Percentiles rank a stretch among this genome's conserved stretches.
Evolutionary conservation across 1,140 invertebrate genomes (phyloP).

Genomic region (Euura lappo): DNA sequence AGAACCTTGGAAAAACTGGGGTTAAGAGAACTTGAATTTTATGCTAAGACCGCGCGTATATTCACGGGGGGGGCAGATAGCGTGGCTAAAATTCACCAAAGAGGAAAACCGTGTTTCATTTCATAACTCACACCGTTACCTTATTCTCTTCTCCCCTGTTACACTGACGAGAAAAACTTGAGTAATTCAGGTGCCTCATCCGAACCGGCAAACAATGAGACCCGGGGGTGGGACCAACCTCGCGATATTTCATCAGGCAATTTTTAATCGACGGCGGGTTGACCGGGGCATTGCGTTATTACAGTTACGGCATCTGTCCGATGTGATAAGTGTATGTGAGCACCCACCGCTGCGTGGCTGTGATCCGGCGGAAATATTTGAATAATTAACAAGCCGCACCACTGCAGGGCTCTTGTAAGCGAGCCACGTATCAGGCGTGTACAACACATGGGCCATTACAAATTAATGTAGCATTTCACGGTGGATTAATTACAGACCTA

Average conservation of each 20-base stretch:
- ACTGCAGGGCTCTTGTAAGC: conserved; percentile 30
- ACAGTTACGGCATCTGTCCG: background rate
- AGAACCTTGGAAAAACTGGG: background rate
- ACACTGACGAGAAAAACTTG: background rate
- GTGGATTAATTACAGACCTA: conserved; percentile 53
- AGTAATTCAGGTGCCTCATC: background rate
- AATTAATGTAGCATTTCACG: conserved; percentile 57
- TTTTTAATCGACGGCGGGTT: background rate
- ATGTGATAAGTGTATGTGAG: background rate
- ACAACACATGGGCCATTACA: conserved; percentile 55
- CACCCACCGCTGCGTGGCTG: background rate
- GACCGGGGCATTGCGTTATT: background rate
- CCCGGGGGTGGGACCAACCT: background rate
- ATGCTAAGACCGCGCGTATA: conserved; percentile 2
- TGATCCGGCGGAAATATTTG: conserved; percentile 1
- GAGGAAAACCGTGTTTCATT: conserved; percentile 7
- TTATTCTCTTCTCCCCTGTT: background rate
- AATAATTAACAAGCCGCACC: background rate
- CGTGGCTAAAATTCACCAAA: background rate
- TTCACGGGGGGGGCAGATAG: background rate
- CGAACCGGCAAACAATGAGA: background rate
- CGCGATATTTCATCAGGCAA: background rate
- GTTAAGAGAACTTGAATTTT: conserved; percentile 4
- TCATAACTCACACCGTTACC: background rate
- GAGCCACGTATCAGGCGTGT: conserved; percentile 41